phyloP scores from a whole-genome alignment of 92 coral and sea anemone species.

The Phenganax marumi region DNA sequence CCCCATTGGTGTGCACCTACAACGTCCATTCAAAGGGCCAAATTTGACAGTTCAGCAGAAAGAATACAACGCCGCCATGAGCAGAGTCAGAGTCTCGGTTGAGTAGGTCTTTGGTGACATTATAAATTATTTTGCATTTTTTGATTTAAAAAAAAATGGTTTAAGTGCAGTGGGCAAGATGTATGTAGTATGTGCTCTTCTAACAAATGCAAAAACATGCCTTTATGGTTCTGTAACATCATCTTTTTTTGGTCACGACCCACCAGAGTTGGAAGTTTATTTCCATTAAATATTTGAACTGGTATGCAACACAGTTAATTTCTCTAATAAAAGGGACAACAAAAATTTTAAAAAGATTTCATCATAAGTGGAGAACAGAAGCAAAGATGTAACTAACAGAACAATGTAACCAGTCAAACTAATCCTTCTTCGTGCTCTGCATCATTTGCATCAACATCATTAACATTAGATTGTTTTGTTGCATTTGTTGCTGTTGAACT shows the following conservation, averaged over 20 bases:
- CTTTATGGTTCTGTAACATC: background rate
- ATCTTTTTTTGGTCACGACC: background rate
- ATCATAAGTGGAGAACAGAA: too few relatives aligned
- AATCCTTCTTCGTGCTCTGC: constrained; percentile 2
- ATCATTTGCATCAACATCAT: constrained; percentile 11
- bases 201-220: background rate
- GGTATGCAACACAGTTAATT: too few relatives aligned
- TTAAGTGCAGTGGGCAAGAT: too few relatives aligned
- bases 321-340: background rate
- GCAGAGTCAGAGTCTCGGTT: constrained; percentile 2
- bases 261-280: constrained; percentile 15
- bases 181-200: constrained; percentile 1
- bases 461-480: constrained; percentile 8
- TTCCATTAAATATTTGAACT: background rate
- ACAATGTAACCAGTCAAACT: background rate
- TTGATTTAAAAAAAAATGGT: too few relatives aligned
- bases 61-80: constrained; percentile 2
- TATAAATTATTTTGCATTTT: background rate
- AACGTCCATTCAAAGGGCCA: background rate
- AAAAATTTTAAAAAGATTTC: background rate
- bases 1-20: background rate
- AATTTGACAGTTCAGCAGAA: background rate
- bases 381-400: background rate
- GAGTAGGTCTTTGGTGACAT: background rate
- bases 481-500: constrained; percentile 6